A percentile compares a stretch with the other conserved stretches of the same genome.
These are phyloP conservation scores for Aspidoscelis tigris DNA, from an alignment of 2,113 vertebrate genomes.

Conservation along the genomic window DNA sequence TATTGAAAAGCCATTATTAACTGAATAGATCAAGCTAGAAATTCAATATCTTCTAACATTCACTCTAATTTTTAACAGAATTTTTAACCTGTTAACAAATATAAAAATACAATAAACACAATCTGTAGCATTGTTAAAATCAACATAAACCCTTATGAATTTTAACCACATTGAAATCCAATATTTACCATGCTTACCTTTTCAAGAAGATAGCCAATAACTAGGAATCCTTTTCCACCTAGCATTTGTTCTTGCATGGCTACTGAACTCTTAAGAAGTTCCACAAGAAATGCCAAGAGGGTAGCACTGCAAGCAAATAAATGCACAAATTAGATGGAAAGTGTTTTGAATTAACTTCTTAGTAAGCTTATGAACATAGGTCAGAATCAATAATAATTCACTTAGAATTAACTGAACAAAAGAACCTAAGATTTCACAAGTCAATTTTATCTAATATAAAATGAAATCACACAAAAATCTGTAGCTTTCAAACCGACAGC, in stretches of 20 bases:
- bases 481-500: background rate
- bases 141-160: background rate
- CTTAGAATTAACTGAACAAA: background rate
- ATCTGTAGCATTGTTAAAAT: background rate
- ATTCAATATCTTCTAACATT: too few relatives aligned
- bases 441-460: background rate
- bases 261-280: constrained; percentile 95
- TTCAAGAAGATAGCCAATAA: constrained; percentile 96
- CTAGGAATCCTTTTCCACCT: constrained; percentile 95
- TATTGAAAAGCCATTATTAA: too few relatives aligned
- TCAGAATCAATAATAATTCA: background rate
- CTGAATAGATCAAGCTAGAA: too few relatives aligned
- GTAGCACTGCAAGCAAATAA: constrained; percentile 85
- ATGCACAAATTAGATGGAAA: constrained; percentile 50
- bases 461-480: background rate
- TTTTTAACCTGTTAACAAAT: too few relatives aligned
- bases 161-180: background rate
- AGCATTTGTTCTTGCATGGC: constrained; percentile 99
- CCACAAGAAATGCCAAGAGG: constrained; percentile 92
- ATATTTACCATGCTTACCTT: constrained; percentile 80
- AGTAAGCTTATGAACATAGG: background rate
- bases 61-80: too few relatives aligned
- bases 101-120: too few relatives aligned
- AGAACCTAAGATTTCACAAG: background rate
- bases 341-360: background rate